phyloP scores from a whole-genome alignment of 2,888 invertebrate genomes.

The Hyppa rectilinea region DNA sequence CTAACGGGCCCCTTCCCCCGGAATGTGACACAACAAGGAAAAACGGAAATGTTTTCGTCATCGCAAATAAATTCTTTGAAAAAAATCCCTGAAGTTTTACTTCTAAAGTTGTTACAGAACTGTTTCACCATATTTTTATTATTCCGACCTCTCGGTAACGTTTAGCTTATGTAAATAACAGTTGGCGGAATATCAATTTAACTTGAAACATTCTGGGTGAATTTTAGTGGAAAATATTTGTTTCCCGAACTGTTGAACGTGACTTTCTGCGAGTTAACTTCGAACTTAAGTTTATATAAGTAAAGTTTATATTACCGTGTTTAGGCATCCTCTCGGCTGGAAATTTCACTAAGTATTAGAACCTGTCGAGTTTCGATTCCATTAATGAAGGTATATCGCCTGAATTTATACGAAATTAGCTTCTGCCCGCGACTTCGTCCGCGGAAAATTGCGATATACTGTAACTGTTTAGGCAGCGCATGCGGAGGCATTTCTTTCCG shows the following conservation, averaged over 20 bases:
- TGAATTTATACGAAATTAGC: not conserved
- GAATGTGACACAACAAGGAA: not conserved
- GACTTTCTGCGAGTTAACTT: conserved; percentile 24
- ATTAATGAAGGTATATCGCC: not conserved
- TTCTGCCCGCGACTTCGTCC: too few relatives aligned
- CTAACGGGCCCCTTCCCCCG: too few relatives aligned
- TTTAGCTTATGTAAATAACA: conserved; percentile 38
- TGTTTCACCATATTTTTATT: conserved; percentile 20
- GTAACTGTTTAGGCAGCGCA: too few relatives aligned
- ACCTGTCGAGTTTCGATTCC: not conserved
- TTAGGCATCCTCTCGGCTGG: not conserved
- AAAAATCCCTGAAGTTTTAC: not conserved
- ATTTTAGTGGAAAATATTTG: conserved; percentile 31
- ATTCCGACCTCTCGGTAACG: conserved; percentile 15
- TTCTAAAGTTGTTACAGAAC: conserved; percentile 8
- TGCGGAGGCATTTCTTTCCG: too few relatives aligned
- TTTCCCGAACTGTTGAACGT: conserved; percentile 25
- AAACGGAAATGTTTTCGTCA: not conserved
- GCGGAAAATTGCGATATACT: too few relatives aligned
- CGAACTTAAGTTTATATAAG: conserved; percentile 1
- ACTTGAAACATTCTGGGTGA: conserved; percentile 31
- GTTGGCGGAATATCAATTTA: conserved; percentile 50
- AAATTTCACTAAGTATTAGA: not conserved
- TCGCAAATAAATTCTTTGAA: not conserved
- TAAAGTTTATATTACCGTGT: not conserved